These are phyloP conservation scores for Philereme transversata DNA, from an alignment of 2,888 invertebrate genomes.

Conservation along the genomic window DNA sequence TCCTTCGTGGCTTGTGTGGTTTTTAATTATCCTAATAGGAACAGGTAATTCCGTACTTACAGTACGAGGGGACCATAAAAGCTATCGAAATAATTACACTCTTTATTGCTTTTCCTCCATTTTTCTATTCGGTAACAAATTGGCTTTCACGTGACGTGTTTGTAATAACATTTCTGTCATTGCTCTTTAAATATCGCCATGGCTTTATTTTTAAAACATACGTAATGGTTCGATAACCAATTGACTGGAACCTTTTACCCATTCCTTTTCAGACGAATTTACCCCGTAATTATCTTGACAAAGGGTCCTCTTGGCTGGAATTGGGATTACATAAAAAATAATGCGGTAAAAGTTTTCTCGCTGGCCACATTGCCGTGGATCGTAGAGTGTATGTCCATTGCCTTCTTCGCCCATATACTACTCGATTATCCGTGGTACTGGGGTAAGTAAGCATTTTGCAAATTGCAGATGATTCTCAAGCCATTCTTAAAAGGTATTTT, in stretches of 20 bases:
- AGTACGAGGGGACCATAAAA: slow-evolving; percentile 27
- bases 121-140: slow-evolving; percentile 15
- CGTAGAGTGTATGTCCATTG: slow-evolving; percentile 74
- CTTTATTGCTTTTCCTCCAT: slow-evolving; percentile 9
- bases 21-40: slow-evolving; percentile 35
- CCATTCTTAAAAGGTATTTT: slow-evolving; percentile 8
- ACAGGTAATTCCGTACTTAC: slow-evolving; percentile 10
- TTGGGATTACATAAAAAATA: slow-evolving; percentile 78
- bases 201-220: slow-evolving; percentile 16
- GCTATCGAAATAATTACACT: slow-evolving; percentile 43
- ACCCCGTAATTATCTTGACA: slow-evolving; percentile 78
- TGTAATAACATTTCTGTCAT: neutral
- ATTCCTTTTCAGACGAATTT: slow-evolving; percentile 67
- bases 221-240: slow-evolving; percentile 9
- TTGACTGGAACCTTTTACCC: slow-evolving; percentile 25
- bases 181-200: neutral
- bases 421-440: slow-evolving; percentile 79
- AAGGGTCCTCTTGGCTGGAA: slow-evolving; percentile 78
- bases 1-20: slow-evolving; percentile 6
- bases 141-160: slow-evolving; percentile 13
- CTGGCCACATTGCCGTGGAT: slow-evolving; percentile 78
- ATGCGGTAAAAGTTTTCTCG: slow-evolving; percentile 76
- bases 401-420: slow-evolving; percentile 70
- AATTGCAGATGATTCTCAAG: slow-evolving; percentile 14
- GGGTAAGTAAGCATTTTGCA: slow-evolving; percentile 67